A percentile compares a stretch with the other conserved stretches of the same genome.
Evolutionary conservation across 2,888 invertebrate species (phyloP).

Genomic region (Drosophila sordidula): DNA sequence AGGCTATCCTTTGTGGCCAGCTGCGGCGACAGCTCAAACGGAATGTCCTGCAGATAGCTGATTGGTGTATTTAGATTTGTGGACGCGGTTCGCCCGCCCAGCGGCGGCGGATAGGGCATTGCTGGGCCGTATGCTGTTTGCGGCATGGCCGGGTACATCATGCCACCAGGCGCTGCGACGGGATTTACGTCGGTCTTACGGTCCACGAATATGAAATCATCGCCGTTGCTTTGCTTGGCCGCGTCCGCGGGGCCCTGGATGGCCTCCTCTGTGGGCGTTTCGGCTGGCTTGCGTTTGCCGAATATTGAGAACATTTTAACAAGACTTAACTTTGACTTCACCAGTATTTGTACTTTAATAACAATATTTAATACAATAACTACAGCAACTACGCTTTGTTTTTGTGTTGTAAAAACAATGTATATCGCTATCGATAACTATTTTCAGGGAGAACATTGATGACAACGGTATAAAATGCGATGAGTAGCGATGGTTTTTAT

Average conservation of each 20-base stretch:
- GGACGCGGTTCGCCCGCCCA: slow-evolving; percentile 22
- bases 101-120: slow-evolving; percentile 64
- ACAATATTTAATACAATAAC: no score
- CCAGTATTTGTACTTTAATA: background rate
- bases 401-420: slow-evolving; percentile 9
- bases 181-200: slow-evolving; percentile 60
- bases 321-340: background rate
- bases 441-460: background rate
- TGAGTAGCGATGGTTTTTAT: background rate
- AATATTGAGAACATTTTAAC: slow-evolving; percentile 81
- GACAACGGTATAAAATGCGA: no score
- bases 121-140: slow-evolving; percentile 40
- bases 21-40: slow-evolving; percentile 80
- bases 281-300: slow-evolving; percentile 76
- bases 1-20: slow-evolving; percentile 68
- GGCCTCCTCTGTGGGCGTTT: slow-evolving; percentile 69
- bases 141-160: slow-evolving; percentile 74
- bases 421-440: slow-evolving; percentile 6
- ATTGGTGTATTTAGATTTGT: slow-evolving; percentile 48
- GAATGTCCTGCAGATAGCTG: slow-evolving; percentile 81
- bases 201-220: slow-evolving; percentile 83
- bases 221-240: slow-evolving; percentile 54
- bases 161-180: slow-evolving; percentile 16
- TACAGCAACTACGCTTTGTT: slow-evolving; percentile 23
- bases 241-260: slow-evolving; percentile 64